These are phyloP conservation scores for Chironomus tepperi DNA, from an alignment of 1,140 invertebrate species.

Conservation along the genomic window DNA sequence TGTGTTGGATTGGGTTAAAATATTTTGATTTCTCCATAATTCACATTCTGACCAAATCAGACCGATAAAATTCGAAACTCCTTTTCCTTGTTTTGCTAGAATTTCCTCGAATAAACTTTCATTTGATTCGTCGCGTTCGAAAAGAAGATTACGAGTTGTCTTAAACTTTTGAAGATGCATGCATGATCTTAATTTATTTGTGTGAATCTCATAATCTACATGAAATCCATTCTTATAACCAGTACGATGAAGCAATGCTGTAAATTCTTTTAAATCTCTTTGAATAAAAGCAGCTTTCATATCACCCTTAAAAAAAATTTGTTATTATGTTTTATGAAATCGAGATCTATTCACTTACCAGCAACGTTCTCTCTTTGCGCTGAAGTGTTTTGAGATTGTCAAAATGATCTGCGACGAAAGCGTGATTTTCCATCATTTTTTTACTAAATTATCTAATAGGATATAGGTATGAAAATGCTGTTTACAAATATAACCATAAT, in stretches of 20 bases:
- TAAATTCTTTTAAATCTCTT: neutral
- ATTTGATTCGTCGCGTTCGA: neutral
- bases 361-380: neutral
- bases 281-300: neutral
- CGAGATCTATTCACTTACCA: neutral
- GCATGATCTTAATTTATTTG: neutral
- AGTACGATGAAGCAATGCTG: neutral
- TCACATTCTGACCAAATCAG: constrained; percentile 15
- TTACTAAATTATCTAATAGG: no score
- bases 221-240: neutral
- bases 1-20: neutral
- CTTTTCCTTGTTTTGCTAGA: neutral
- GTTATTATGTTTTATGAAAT: no score
- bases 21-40: neutral
- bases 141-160: neutral
- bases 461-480: no score
- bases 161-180: neutral
- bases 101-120: constrained; percentile 19
- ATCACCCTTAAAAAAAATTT: neutral
- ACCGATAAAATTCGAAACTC: neutral
- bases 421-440: neutral
- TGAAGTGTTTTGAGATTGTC: neutral
- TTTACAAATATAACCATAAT: no score
- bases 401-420: neutral
- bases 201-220: neutral